phyloP scores from a whole-genome alignment of 1,140 invertebrate genomes.

The Ceratina japonica region DNA sequence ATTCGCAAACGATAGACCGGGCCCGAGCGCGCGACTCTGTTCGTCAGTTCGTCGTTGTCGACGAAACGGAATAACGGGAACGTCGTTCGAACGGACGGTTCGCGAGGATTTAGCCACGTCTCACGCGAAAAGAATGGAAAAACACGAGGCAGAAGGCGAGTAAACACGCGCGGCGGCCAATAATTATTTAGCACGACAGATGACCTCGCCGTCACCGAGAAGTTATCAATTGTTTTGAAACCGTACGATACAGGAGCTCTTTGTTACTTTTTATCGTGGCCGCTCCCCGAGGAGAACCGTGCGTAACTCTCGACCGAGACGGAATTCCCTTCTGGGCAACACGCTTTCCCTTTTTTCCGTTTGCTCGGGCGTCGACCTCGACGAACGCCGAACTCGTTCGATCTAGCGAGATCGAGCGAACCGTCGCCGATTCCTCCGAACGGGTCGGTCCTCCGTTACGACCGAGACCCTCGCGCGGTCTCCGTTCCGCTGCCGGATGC shows the following conservation, averaged over 20 bases:
- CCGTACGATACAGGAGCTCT: slow-evolving; percentile 53
- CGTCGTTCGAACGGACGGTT: too few species aligned
- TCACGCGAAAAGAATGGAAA: slow-evolving; percentile 26
- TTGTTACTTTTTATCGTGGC: slow-evolving; percentile 58
- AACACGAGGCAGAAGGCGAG: slow-evolving; percentile 24
- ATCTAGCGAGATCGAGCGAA: too few species aligned
- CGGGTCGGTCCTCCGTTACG: too few species aligned
- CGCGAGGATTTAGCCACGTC: neutral
- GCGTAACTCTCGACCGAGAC: neutral
- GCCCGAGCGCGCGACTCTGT: too few species aligned
- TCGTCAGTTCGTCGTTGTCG: too few species aligned
- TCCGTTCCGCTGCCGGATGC: neutral
- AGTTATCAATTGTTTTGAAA: slow-evolving; percentile 71
- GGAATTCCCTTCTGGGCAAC: slow-evolving; percentile 21
- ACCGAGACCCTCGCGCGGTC: too few species aligned
- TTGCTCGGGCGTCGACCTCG: slow-evolving; percentile 10
- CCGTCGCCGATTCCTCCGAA: too few species aligned
- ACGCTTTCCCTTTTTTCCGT: slow-evolving; percentile 18
- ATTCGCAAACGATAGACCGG: too few species aligned
- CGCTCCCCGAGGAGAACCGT: neutral
- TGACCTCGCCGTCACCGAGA: slow-evolving; percentile 51
- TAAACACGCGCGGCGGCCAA: slow-evolving; percentile 17
- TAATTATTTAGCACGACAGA: slow-evolving; percentile 58
- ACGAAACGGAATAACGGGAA: too few species aligned
- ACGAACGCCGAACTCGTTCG: neutral